Conservation (phyloP, 2,888 invertebrate species). For the Iphiclides podalirius region DNA sequence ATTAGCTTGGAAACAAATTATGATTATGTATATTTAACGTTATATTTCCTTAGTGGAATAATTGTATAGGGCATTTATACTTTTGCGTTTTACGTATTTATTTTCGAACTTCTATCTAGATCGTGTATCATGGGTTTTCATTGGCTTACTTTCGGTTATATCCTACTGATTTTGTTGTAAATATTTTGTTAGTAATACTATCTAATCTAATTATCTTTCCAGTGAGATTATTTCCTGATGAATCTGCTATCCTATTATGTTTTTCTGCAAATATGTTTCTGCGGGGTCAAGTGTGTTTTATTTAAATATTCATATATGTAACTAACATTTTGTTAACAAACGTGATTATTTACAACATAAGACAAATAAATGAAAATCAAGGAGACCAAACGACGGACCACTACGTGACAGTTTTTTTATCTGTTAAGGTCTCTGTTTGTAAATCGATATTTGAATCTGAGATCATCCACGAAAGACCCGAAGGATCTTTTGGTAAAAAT, state of each 20-base stretch:
- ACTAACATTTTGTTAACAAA: no score
- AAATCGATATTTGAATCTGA: background rate
- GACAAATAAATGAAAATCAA: conserved; percentile 18
- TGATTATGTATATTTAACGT: conserved; percentile 59
- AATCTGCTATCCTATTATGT: background rate
- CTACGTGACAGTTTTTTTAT: conserved; percentile 10
- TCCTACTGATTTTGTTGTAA: conserved; percentile 48
- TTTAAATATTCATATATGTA: no score
- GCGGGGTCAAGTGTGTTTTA: background rate
- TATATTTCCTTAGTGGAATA: conserved; percentile 55
- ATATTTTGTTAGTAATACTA: conserved; percentile 42
- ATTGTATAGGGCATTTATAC: conserved; percentile 71
- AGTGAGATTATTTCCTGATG: conserved; percentile 43
- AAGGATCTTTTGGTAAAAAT: background rate
- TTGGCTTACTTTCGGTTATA: conserved; percentile 45
- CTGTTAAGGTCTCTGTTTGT: background rate
- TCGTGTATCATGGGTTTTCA: conserved; percentile 52
- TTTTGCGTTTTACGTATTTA: conserved; percentile 57
- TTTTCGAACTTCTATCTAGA: conserved; percentile 57
- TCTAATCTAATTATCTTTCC: conserved; percentile 49
- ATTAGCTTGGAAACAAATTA: conserved; percentile 57
- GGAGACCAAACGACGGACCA: conserved; percentile 20
- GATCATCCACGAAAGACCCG: conserved; percentile 2
- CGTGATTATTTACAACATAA: conserved; percentile 3
- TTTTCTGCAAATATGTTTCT: conserved; percentile 21